These are phyloP conservation scores for Drosophila kurseongensis DNA, from an alignment of 1,140 invertebrate species.

Conservation along the genomic window DNA sequence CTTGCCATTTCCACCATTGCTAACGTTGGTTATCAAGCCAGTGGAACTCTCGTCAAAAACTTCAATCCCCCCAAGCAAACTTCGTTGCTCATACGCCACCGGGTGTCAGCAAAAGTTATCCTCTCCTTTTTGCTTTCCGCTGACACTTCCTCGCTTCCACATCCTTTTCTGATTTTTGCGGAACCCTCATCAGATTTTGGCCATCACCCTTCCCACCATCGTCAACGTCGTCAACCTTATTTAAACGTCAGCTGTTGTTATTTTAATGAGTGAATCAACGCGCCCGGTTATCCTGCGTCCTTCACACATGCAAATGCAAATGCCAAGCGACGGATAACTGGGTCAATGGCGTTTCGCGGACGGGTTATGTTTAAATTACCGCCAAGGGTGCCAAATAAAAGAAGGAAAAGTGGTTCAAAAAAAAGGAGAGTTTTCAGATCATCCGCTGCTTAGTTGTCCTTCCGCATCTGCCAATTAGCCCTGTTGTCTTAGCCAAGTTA, in stretches of 20 bases:
- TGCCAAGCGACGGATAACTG: conserved; percentile 19
- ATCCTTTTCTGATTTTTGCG: conserved; percentile 1
- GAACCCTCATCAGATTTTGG: conserved; percentile 15
- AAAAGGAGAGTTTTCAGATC: conserved; percentile 2
- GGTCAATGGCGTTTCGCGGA: conserved; percentile 46
- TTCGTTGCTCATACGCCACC: conserved; percentile 23
- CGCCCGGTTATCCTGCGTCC: conserved; percentile 27
- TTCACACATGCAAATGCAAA: conserved; percentile 45
- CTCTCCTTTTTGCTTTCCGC: background rate
- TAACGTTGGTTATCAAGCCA: background rate
- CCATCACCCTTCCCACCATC: background rate
- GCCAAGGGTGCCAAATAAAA: background rate
- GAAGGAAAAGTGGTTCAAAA: background rate
- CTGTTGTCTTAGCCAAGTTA: conserved; percentile 60
- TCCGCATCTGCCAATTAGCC: conserved; percentile 57
- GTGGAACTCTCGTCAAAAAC: conserved; percentile 14
- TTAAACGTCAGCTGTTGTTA: conserved; percentile 66
- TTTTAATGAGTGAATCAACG: conserved; percentile 70
- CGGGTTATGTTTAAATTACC: conserved; percentile 51
- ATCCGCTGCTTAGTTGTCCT: conserved; percentile 10
- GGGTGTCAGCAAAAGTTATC: conserved; percentile 16
- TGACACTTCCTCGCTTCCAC: background rate
- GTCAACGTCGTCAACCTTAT: conserved; percentile 37
- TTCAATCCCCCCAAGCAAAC: conserved; percentile 7
- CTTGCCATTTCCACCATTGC: background rate